Evolutionary conservation across 1,140 invertebrate species (phyloP), one percentile per base, ranked within the genome.

Genomic region (Lutraria rhynchaena): DNA sequence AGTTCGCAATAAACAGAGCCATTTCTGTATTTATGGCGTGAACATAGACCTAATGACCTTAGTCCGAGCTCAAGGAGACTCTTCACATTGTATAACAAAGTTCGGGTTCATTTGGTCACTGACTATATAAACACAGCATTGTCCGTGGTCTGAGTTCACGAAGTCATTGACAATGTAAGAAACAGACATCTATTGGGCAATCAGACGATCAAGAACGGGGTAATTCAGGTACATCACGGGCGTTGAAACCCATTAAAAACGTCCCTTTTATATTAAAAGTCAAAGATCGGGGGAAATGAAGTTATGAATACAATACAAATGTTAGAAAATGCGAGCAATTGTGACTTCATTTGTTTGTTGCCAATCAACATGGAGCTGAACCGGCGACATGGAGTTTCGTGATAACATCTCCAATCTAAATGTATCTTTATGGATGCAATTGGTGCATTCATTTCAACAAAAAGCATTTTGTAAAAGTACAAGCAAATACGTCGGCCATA

Each of bases 111-210:
- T 41, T 31, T 61, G 63, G 63, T 67, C 63, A 67, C 27, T 27
- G 22, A 27, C 63, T 67, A 44, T 46, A 67, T 37, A 65, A 67
- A 67, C 44, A 67, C 22, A 13, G 63, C 44, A 67, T 67, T 67
- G 63, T 67, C 17, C 63, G 4, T 1, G 27, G 24, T 41, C 41
- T 13, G 44, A 49, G 63, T 67, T 67, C 63, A 67, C 31, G 44
- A 67, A 67, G 63, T 67, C 63, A 67, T 27, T 46, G 41, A 67
- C 63, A 46, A 46, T 67, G 24, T 67, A 67, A 67, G 63, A 49
- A 67, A 67, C 46, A 41, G 44, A 67, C 63, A 67, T 67, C 63
- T 67, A 67, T 67, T 67, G 63, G 63, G 63, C 63, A 67, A 67
- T 49, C 63, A 67, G 44, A 19, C 63, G 41, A 67, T 67, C 63